These are phyloP conservation scores for Mimas tiliae DNA, from an alignment of 2,888 invertebrate genomes.

Conservation along the genomic window DNA sequence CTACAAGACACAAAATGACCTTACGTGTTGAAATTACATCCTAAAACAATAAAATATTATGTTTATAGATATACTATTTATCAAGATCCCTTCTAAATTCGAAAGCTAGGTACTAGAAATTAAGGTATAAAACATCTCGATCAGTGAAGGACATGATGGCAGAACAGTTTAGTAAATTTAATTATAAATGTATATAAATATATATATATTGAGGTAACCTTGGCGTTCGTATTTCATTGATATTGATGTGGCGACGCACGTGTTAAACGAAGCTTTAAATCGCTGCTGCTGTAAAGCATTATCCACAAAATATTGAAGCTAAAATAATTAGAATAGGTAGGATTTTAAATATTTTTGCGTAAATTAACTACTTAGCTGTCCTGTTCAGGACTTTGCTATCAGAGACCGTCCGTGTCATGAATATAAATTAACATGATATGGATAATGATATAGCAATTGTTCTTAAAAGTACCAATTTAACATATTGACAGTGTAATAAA, in stretches of 20 bases:
- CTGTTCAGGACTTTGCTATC: not conserved
- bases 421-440: too few relatives aligned
- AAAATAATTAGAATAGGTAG: not conserved
- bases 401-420: too few relatives aligned
- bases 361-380: not conserved
- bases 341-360: not conserved
- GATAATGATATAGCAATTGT: too few relatives aligned
- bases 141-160: not conserved
- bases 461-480: too few relatives aligned
- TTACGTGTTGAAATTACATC: not conserved
- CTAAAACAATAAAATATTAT: not conserved
- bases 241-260: too few relatives aligned
- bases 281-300: not conserved
- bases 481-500: too few relatives aligned
- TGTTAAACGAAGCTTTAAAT: not conserved
- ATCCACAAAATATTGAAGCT: not conserved
- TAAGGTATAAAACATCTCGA: not conserved
- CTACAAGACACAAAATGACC: not conserved
- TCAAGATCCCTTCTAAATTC: not conserved
- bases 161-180: not conserved
- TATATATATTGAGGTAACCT: not conserved
- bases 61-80: not conserved
- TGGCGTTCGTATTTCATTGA: not conserved
- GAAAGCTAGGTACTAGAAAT: not conserved
- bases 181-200: not conserved